Base-by-base conservation (phyloP, 2,113 vertebrate species). In the Numenius arquata region DNA sequence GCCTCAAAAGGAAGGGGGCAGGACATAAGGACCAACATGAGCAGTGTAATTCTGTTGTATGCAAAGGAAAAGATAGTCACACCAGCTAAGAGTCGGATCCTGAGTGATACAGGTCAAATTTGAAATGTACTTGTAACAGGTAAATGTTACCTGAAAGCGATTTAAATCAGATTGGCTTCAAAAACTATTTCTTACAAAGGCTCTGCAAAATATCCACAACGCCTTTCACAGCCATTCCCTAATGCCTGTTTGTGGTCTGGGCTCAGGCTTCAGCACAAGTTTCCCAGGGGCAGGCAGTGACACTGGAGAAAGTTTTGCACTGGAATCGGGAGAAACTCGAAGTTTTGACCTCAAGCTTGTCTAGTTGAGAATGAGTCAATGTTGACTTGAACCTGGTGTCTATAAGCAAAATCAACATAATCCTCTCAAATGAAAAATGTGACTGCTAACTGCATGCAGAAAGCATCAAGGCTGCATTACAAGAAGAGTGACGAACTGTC, bases 381-480 rank as follows among this genome's bases (percentile, higher is more conserved):
- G 29, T 52, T 75, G 55, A 22, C 34, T 71, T 48, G 30, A 80
- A 77, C 20, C 22, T 45, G 20, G 2, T n/a, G 55, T 32, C 47
- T 68, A 1, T 63, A 50, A 90, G 26, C 22, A 85, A 71, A 75
- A 78, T 73, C 22, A 79, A 30, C 5, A 13, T 10, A 62, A 76
- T 50, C 17, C 15, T 79, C 50, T 61, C 22, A 52, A 59, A 62
- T 10, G 16, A 75, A 68, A 93, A 85, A 53, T 12, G 11, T 8
- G 9, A 27, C 59, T 34, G 15, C 15, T 36, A 47, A 32, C 58
- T 9, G 4, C 65, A 19, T 2, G 41, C 65, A 56, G 74, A 52
- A 8, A 65, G 30, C 32, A 36, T 15, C 43, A 68, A 0, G 1
- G 3, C 56, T 85, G 62, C 8, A 0, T 14, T 22, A 29, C 4